Conservation (phyloP, 2,113 vertebrate genomes). For the Asarcornis scutulata region DNA sequence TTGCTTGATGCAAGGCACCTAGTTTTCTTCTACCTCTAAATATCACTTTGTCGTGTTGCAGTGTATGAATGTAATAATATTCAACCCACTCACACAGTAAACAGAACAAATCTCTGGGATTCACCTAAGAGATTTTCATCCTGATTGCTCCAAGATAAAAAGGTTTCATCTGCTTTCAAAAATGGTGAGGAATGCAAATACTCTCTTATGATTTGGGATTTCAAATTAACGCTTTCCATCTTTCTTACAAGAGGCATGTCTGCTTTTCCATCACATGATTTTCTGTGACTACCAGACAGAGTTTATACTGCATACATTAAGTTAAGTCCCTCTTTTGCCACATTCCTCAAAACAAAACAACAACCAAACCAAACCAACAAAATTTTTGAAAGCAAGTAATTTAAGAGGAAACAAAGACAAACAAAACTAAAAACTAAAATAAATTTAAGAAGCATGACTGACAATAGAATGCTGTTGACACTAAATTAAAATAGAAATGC, state of each 20-base stretch:
- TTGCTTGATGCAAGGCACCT: neutral
- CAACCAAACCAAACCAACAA: neutral
- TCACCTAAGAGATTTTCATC: neutral
- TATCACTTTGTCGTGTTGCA: neutral
- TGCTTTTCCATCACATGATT: neutral
- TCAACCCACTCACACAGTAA: neutral
- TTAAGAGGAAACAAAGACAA: neutral
- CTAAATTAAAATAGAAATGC: neutral
- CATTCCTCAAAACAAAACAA: neutral
- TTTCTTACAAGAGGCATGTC: neutral
- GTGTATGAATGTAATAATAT: neutral
- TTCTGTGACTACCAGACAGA: neutral
- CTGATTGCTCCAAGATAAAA: neutral
- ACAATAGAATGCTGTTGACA: neutral
- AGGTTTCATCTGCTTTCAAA: neutral
- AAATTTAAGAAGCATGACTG: neutral
- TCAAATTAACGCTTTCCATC: neutral
- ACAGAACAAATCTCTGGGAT: neutral
- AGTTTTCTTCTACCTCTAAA: neutral
- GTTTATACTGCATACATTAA: neutral
- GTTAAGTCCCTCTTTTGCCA: neutral
- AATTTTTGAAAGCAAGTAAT: neutral
- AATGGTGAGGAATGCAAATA: neutral
- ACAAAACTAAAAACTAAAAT: neutral
- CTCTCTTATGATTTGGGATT: neutral